Conservation (phyloP, 2,113 vertebrate genomes). For the Genyomyrus donnyi region DNA sequence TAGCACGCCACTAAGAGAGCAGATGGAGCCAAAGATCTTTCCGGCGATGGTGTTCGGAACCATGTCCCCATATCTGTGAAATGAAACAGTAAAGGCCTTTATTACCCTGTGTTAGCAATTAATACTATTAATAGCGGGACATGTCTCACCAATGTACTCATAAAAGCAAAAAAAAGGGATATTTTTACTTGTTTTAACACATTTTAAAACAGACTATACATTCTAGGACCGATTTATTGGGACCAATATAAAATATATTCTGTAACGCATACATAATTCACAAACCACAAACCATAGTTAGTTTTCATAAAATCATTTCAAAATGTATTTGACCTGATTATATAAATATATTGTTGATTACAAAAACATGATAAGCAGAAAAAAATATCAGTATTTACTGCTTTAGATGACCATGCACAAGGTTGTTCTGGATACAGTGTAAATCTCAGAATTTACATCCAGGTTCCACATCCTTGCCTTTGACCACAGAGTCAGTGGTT, state of each 20-base stretch:
- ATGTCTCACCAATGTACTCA: not conserved
- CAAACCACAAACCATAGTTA: not conserved
- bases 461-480: not conserved
- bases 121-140: not conserved
- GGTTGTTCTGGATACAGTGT: not conserved
- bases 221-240: not conserved
- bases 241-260: not conserved
- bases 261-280: not conserved
- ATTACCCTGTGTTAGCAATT: not conserved
- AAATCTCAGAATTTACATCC: not conserved
- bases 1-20: conserved; percentile 79
- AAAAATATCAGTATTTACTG: not conserved
- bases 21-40: conserved; percentile 85
- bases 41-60: conserved; percentile 84
- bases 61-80: conserved; percentile 78
- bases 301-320: not conserved
- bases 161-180: not conserved
- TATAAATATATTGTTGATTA: not conserved
- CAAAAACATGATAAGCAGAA: not conserved
- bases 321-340: not conserved
- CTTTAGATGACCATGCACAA: not conserved
- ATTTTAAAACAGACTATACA: not conserved
- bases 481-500: not conserved
- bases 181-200: not conserved
- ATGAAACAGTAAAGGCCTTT: not conserved